Evolutionary conservation across 2,113 vertebrate genomes (phyloP), one percentile per base, ranked within the genome.

Genomic region (Pseudolaguvia tuberculata): DNA sequence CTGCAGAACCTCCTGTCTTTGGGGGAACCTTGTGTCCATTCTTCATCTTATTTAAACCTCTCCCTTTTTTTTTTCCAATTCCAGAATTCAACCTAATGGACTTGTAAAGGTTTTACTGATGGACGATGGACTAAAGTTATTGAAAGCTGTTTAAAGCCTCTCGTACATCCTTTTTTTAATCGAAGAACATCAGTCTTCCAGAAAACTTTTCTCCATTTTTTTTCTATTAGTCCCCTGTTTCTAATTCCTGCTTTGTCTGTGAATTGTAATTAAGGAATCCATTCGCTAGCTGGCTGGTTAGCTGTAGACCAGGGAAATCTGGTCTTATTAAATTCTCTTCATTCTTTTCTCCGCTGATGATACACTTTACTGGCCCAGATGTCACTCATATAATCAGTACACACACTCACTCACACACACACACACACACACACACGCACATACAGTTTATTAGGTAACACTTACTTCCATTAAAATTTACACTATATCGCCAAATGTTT

Each of bases 181-280:
- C 29, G 21, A 72, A 81, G 52, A 29, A 70, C 52, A 51, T 68
- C 72, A 61, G 47, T 78, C 45, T 57, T 42, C 14, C 47, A 73
- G 70, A 57, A 42, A n/a, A n/a, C 47, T 10, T 45, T 35, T 21
- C 45, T 18, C 27, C 42, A 21, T 45, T 35, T 52, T 51, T 59
- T 56, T 51, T 69, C 56, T 67, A 62, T 27, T 63, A 21, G 58
- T 78, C 79, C 76, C 76, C 48, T 78, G 80, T 68, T 78, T 53
- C 76, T 69, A 72, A 68, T 78, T 72, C 59, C 48, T 78, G 31
- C 65, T 71, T 71, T 51, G 58, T 61, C 72, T 68, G 48, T 71
- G 68, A 78, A 23, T 78, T 78, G 77, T 78, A 78, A 78, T 81
- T 81, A 78, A 78, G 53, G 76, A 75, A 78, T 81, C 67, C 67